Evolutionary conservation across 2,888 invertebrate genomes (phyloP), one percentile per base, ranked within the genome.

Genomic region (Axea sp.): DNA sequence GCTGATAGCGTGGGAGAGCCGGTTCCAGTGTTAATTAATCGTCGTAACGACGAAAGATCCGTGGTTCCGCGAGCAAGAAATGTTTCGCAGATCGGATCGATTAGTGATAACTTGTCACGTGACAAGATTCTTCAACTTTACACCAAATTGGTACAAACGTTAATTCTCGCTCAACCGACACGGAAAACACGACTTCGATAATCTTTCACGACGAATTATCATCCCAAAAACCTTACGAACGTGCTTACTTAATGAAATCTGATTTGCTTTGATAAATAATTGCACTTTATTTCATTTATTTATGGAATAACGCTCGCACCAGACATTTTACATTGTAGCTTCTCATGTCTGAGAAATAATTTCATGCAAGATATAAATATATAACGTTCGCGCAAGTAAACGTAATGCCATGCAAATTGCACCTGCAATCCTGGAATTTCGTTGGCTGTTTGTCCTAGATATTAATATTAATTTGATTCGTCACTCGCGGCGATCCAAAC

Each of bases 381-480:
- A 47, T 41, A 39, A 55, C 55, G 17, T 8, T 28, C 31, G 43
- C 2, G 76, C 79, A 76, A 77, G 79, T 76, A 81, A 81, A 82
- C 80, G 80, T 77, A 78, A 81, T 80, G 84, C 81, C 82, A 85
- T 84, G 84, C 79, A 85, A 80, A 85, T 84, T 80, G 79, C 79
- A 69, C 76, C 53, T 69, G 65, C 73, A 53, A 77, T 75, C 57
- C 76, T 64, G 72, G 78, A 78, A 81, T 82, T 81, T 81, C 72
- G 80, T 77, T 76, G 77, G 78, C 78, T 77, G 77, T 77, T 78
- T 84, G 83, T 83, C 82, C 81, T 81, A 83, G 82, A 84, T 65
- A 65, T 84, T 83, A 84, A 84, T 83, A 84, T 84, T 85, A 84
- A 84, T 84, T 84, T 82, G 84, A 85, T 85, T 84, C 83, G 77